Conservation (phyloP, 2,797 vertebrate genomes). For the Enteromius anoplus region DNA sequence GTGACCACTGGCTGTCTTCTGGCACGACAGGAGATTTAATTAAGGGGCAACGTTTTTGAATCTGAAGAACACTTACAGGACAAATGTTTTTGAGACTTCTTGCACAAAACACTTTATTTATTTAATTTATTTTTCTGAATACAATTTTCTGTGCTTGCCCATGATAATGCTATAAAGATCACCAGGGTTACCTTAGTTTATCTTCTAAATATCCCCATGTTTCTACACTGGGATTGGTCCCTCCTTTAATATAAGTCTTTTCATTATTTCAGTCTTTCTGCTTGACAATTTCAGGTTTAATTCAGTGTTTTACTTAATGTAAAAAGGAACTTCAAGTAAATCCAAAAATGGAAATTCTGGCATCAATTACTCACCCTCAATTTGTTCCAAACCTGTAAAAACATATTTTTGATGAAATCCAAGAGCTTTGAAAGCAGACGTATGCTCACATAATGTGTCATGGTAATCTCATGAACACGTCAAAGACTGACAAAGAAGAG, state of each 20-base stretch:
- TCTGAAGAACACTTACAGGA: conserved; percentile 17
- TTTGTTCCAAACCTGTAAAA: too few species aligned
- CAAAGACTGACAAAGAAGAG: background rate
- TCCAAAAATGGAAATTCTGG: too few species aligned
- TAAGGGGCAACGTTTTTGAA: conserved; percentile 39
- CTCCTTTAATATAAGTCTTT: background rate
- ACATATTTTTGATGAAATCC: too few species aligned
- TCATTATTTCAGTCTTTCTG: background rate
- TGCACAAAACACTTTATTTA: background rate
- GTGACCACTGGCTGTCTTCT: conserved; percentile 40
- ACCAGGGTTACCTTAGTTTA: background rate
- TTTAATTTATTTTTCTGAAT: background rate
- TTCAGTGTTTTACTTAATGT: background rate
- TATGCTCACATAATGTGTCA: background rate
- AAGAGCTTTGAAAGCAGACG: background rate
- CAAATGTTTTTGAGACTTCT: background rate
- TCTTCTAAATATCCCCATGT: background rate
- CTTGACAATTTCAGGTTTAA: background rate
- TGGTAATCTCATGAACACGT: background rate
- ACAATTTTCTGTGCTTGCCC: background rate
- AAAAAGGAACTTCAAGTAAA: too few species aligned
- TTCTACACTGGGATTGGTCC: background rate
- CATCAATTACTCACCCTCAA: too few species aligned
- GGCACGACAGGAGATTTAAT: conserved; percentile 43
- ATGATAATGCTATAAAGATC: background rate